These are phyloP conservation scores for Suricata suricatta DNA, from an alignment of 2,113 vertebrate species.

Conservation along the genomic window DNA sequence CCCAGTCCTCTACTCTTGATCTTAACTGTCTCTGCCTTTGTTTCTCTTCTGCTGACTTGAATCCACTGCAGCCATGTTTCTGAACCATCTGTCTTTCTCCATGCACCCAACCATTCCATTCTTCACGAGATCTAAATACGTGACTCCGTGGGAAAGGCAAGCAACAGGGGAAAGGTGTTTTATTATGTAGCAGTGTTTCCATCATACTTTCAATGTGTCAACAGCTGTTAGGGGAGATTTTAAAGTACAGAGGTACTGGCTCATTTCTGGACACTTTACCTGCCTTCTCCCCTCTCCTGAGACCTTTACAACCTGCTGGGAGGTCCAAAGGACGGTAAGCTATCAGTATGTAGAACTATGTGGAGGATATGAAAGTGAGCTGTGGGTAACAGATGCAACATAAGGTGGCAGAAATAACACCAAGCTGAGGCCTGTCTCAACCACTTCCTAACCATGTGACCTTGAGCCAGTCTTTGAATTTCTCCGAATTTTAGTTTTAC, in stretches of 20 bases:
- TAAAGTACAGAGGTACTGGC: not conserved
- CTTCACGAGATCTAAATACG: not conserved
- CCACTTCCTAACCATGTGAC: conserved; percentile 38
- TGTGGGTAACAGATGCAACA: not conserved
- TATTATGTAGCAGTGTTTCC: not conserved
- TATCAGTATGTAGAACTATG: not conserved
- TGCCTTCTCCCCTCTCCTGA: not conserved
- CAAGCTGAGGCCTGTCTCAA: not conserved
- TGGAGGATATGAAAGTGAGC: conserved; percentile 37
- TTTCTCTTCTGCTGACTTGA: not conserved
- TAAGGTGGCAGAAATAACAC: not conserved
- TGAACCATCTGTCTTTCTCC: not conserved
- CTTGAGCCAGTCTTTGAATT: not conserved
- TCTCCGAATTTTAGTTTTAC: not conserved
- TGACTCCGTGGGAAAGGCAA: not conserved
- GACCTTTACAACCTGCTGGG: not conserved
- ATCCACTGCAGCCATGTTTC: not conserved
- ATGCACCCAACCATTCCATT: not conserved
- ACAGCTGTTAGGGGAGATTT: not conserved
- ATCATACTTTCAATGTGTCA: not conserved
- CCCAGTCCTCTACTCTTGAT: not conserved
- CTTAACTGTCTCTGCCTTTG: not conserved
- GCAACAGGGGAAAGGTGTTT: not conserved
- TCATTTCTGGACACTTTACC: not conserved
- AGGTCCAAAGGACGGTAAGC: not conserved